phyloP scores from a whole-genome alignment of 2,113 vertebrate genomes.

The Holacanthus passer region DNA sequence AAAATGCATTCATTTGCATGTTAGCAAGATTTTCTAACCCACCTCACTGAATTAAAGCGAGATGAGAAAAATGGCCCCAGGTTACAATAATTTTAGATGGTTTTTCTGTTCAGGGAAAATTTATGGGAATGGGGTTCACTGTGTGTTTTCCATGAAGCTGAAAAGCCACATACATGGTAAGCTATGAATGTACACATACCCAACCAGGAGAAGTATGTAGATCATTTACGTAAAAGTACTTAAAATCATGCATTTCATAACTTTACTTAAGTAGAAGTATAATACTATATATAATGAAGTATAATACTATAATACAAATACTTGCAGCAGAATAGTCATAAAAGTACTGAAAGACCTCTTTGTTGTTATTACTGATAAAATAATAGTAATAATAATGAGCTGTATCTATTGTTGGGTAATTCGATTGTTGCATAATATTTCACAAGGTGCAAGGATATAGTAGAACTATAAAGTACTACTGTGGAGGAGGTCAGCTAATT shows the following conservation, averaged over 20 bases:
- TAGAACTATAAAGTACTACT: neutral
- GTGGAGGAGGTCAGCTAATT: no score
- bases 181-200: neutral
- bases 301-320: no score
- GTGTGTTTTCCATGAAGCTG: conserved; percentile 52
- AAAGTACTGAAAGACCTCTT: neutral
- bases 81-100: neutral
- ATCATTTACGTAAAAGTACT: neutral
- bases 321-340: neutral
- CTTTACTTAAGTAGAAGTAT: neutral
- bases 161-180: conserved; percentile 3
- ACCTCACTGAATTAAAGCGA: neutral
- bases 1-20: conserved; percentile 27
- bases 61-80: neutral
- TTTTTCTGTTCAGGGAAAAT: conserved; percentile 16
- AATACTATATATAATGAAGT: no score
- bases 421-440: no score
- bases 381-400: no score
- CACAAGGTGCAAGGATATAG: no score
- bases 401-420: no score
- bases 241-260: neutral
- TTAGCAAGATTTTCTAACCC: conserved; percentile 21
- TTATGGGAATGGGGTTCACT: neutral
- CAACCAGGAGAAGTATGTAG: neutral
- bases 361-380: neutral